These are phyloP conservation scores for Danio jaintianensis DNA, from an alignment of 2,797 vertebrate species.

Conservation along the genomic window DNA sequence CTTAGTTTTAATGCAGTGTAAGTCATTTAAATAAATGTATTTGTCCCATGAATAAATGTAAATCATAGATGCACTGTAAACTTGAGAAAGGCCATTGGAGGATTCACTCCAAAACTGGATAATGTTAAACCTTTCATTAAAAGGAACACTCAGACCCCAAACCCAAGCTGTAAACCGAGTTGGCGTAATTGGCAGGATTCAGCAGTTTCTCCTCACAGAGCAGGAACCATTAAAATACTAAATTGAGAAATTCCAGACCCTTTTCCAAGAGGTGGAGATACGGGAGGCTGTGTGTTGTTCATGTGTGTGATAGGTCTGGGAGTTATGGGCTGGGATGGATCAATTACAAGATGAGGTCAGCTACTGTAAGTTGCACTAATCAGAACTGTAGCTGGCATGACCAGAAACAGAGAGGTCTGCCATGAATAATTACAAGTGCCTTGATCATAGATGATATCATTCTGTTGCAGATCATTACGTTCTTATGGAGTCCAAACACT, in stretches of 20 bases:
- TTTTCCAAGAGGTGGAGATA: conserved; percentile 32
- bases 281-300: conserved; percentile 6
- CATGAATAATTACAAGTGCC: conserved; percentile 64
- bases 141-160: conserved; percentile 38
- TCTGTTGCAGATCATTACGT: conserved; percentile 77
- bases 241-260: conserved; percentile 52
- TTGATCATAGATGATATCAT: conserved; percentile 72
- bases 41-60: not conserved
- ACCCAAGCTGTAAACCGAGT: conserved; percentile 41
- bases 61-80: conserved; percentile 38
- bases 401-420: conserved; percentile 60
- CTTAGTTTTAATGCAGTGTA: not conserved
- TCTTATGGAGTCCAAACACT: too few species aligned
- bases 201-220: conserved; percentile 38
- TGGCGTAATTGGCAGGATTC: conserved; percentile 23
- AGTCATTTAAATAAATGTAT: not conserved
- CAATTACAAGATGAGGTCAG: conserved; percentile 59
- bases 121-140: conserved; percentile 46
- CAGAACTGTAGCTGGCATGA: conserved; percentile 53
- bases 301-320: conserved; percentile 29
- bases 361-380: conserved; percentile 59
- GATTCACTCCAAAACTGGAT: conserved; percentile 8
- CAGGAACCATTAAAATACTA: conserved; percentile 49
- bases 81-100: not conserved
- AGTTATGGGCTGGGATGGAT: conserved; percentile 43